phyloP scores from a whole-genome alignment of 2,888 invertebrate genomes.

The Exocentrus adspersus region DNA sequence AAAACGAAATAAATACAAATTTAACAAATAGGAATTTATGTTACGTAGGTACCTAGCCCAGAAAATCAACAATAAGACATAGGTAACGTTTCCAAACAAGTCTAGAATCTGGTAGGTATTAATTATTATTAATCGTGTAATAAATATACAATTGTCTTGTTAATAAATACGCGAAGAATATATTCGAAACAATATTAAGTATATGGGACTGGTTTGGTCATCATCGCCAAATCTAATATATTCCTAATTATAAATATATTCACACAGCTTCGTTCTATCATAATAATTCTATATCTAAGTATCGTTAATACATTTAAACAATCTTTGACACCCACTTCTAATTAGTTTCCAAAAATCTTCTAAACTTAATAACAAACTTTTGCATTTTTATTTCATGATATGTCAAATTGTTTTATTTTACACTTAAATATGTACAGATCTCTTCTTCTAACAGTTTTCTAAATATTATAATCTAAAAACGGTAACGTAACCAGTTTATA shows the following conservation, averaged over 20 bases:
- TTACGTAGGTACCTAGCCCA: too few species aligned
- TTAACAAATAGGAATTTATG: too few species aligned
- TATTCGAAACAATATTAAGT: constrained; percentile 7
- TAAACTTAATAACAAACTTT: constrained; percentile 33
- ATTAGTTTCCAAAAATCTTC: constrained; percentile 35
- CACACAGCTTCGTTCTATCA: constrained; percentile 25
- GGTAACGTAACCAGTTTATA: background rate
- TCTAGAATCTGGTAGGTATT: background rate
- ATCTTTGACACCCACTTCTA: constrained; percentile 39
- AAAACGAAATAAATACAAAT: too few species aligned
- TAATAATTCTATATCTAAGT: constrained; percentile 29
- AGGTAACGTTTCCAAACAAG: constrained; percentile 14
- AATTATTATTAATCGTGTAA: too few species aligned
- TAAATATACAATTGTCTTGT: constrained; percentile 8
- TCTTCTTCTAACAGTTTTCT: constrained; percentile 23
- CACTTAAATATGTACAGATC: constrained; percentile 44
- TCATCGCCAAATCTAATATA: constrained; percentile 19
- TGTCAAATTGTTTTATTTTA: constrained; percentile 56
- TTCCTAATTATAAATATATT: constrained; percentile 25
- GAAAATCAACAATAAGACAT: constrained; percentile 4
- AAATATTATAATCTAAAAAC: constrained; percentile 8
- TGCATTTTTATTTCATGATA: constrained; percentile 53
- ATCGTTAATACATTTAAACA: constrained; percentile 34
- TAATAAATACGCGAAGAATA: constrained; percentile 3
- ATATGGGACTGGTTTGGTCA: constrained; percentile 17